Conservation (phyloP, 2,113 vertebrate species). For the Strix aluco region DNA sequence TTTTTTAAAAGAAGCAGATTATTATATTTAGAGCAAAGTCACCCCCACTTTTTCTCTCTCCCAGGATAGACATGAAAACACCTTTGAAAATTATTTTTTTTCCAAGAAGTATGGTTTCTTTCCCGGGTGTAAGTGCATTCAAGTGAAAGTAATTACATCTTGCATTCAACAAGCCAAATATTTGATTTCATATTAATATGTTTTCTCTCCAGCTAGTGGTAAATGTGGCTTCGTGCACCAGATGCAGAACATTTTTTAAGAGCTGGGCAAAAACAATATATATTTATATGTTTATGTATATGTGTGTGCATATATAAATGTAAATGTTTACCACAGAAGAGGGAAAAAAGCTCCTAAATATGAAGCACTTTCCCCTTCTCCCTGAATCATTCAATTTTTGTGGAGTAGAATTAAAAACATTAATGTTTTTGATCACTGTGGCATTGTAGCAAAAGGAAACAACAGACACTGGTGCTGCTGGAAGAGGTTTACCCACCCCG, state of each 20-base stretch:
- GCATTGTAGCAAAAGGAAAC: not conserved
- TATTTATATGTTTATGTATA: not conserved
- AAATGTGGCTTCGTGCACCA: slow-evolving; percentile 39
- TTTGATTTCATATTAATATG: slow-evolving; percentile 64
- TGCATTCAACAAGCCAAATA: slow-evolving; percentile 61
- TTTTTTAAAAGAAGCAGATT: slow-evolving; percentile 59
- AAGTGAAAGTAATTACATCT: slow-evolving; percentile 70
- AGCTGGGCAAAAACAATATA: not conserved
- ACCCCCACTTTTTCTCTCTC: not conserved
- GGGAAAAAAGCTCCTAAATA: not conserved
- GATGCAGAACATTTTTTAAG: slow-evolving; percentile 50
- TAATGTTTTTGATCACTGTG: not conserved
- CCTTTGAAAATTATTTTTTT: slow-evolving; percentile 67
- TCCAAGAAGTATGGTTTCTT: slow-evolving; percentile 48
- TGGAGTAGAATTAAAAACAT: not conserved
- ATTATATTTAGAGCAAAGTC: slow-evolving; percentile 73
- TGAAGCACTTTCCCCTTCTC: not conserved
- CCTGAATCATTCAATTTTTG: not conserved
- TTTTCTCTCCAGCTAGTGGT: slow-evolving; percentile 54
- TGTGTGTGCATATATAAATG: not conserved
- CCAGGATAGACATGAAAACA: slow-evolving; percentile 59
- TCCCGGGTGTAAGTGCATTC: slow-evolving; percentile 33
- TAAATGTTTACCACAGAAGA: not conserved
- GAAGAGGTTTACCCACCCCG: not conserved
- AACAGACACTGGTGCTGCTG: not conserved